Evolutionary conservation across 1,140 invertebrate species (phyloP), one percentile per base, ranked within the genome.

Genomic region (Diabrotica undecimpunctata): DNA sequence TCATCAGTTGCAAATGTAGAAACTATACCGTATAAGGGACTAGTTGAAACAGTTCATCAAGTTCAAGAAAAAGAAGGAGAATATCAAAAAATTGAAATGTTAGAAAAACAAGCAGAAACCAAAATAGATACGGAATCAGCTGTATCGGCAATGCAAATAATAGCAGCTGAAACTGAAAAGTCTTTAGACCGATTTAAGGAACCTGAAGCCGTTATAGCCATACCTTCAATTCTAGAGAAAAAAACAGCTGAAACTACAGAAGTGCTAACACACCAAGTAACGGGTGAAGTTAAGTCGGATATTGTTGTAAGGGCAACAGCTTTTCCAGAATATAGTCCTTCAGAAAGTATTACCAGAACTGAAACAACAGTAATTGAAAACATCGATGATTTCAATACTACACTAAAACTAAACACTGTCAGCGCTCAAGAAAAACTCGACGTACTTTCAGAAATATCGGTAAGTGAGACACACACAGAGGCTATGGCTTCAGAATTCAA

Each of bases 381-480:
- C 58, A 74, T 77, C 54, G 63, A 66, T 62, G 62, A 74, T 62
- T 78, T 79, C 61, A 53, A 64, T 51, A 68, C 61, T 36, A 66
- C 62, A 46, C 70, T 77, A 38, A 67, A 76, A 74, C 36, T 72
- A 72, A 61, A 66, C 10, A 68, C 57, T 12, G 78, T 79, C 65
- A 80, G 54, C 52, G 84, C 80, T 5, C 72, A 78, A 8, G 65
- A 79, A 14, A 75, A 66, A 11, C 76, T 84, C 54, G 79, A 82
- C 53, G 79, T 81, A 74, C 72, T 72, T 14, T 78, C 76, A 46
- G 77, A 80, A 61, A 55, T 85, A 11, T 78, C 72, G 6, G 74
- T 85, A 11, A 78, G 77, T 61, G 75, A 85, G 72, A 76, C 83
- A 1, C 56, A 80, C 12, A 61, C 75, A 9, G 73, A 82, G 59